These are phyloP conservation scores for Macrobrachium nipponense DNA, from an alignment of 1,140 invertebrate species.

Conservation along the genomic window DNA sequence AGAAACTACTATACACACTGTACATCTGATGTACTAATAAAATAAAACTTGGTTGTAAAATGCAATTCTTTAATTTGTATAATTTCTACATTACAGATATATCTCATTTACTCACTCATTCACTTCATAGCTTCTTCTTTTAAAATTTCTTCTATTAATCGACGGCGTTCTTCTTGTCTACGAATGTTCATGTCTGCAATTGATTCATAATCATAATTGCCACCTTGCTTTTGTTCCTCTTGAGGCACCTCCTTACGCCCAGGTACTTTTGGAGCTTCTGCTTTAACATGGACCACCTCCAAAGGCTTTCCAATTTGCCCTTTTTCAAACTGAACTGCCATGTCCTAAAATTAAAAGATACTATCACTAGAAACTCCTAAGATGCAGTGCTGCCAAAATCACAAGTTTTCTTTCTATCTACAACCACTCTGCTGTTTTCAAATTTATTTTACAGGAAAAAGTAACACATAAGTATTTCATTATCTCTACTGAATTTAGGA, in stretches of 20 bases:
- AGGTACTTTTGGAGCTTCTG: neutral
- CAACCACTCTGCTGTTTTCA: too few relatives aligned
- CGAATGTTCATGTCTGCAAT: constrained; percentile 57
- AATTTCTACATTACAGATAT: neutral
- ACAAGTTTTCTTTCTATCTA: too few relatives aligned
- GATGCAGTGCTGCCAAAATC: too few relatives aligned
- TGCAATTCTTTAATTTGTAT: too few relatives aligned
- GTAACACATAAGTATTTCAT: too few relatives aligned
- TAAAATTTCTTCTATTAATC: constrained; percentile 54
- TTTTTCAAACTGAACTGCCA: constrained; percentile 61
- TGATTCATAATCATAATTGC: constrained; percentile 53
- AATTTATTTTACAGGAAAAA: too few relatives aligned
- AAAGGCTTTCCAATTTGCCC: constrained; percentile 48
- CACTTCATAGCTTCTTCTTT: constrained; percentile 37
- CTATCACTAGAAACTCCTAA: too few relatives aligned
- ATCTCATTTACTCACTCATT: neutral
- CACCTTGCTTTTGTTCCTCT: neutral
- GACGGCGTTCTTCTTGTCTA: constrained; percentile 52
- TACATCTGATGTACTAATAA: too few relatives aligned
- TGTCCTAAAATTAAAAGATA: constrained; percentile 38
- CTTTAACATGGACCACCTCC: constrained; percentile 30
- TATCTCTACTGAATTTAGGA: too few relatives aligned
- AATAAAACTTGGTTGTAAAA: too few relatives aligned
- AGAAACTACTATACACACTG: too few relatives aligned
- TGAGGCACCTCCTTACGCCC: neutral